Evolutionary conservation across 2,797 vertebrate genomes (phyloP).

Genomic region (Pristis pectinata): DNA sequence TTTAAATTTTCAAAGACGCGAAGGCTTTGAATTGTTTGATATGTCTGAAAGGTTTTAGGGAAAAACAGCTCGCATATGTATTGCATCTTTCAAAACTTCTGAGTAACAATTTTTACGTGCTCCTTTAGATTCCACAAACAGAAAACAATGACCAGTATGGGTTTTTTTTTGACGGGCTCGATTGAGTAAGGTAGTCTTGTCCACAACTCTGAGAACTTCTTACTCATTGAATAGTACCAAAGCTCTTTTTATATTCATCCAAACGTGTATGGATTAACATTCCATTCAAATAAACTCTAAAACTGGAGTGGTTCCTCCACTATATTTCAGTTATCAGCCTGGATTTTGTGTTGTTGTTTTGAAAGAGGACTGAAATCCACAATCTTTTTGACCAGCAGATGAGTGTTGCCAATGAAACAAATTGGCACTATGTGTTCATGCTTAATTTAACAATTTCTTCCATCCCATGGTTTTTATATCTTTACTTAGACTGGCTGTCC

Average conservation of each 20-base stretch:
- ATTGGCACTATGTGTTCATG: not conserved
- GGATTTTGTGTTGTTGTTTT: not conserved
- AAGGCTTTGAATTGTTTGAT: not conserved
- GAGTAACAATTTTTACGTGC: not conserved
- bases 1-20: not conserved
- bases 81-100: not conserved
- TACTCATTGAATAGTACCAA: not conserved
- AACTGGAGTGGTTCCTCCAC: not conserved
- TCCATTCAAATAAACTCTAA: not conserved
- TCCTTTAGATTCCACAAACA: not conserved
- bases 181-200: not conserved
- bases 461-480: not conserved
- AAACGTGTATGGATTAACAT: not conserved
- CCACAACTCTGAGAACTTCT: not conserved
- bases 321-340: not conserved
- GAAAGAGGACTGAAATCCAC: not conserved
- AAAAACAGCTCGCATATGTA: not conserved
- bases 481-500: no score
- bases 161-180: not conserved
- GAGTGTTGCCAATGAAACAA: not conserved
- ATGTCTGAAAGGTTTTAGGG: not conserved
- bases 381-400: not conserved
- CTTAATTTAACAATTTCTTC: not conserved
- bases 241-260: not conserved
- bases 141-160: not conserved